Conservation (phyloP, 2,888 invertebrate species). For the Antitype chi region DNA sequence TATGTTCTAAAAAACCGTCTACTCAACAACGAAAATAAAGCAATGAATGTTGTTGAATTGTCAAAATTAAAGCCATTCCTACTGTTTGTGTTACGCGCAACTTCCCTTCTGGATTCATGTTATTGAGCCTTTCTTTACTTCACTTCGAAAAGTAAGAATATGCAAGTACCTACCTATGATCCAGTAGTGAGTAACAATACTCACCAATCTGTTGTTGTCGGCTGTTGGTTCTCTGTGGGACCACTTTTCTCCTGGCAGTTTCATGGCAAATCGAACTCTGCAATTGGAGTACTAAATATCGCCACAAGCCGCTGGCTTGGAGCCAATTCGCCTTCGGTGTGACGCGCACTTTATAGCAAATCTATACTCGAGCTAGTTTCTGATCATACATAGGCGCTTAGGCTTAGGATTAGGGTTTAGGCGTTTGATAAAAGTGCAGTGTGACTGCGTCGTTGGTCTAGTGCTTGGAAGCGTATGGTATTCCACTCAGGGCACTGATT, state of each 20-base stretch:
- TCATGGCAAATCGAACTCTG: conserved; percentile 38
- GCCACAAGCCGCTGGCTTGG: conserved; percentile 36
- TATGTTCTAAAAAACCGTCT: too few species aligned
- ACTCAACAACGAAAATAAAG: too few species aligned
- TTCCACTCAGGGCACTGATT: too few species aligned
- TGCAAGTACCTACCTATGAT: not conserved
- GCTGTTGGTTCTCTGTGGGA: not conserved
- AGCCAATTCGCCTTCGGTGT: conserved; percentile 44
- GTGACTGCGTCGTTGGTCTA: not conserved
- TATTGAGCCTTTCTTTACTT: too few species aligned
- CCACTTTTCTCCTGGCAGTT: conserved; percentile 9
- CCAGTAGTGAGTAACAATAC: not conserved
- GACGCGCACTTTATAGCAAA: conserved; percentile 41
- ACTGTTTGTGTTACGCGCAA: too few species aligned
- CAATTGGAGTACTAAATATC: conserved; percentile 43
- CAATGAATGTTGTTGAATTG: too few species aligned
- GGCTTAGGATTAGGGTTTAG: too few species aligned
- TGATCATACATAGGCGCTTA: conserved; percentile 33
- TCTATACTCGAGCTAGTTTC: conserved; percentile 14
- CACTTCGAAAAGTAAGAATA: not conserved
- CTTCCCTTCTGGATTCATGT: too few species aligned
- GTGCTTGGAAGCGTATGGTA: too few species aligned
- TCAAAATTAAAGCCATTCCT: too few species aligned
- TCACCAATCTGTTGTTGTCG: not conserved
- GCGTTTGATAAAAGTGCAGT: conserved; percentile 20